A percentile compares a stretch with the other conserved stretches of the same genome.
These are phyloP conservation scores for Ephydatia muelleri DNA, from an alignment of 37 sponge, comb jelly and placozoan species.

Conservation along the genomic window DNA sequence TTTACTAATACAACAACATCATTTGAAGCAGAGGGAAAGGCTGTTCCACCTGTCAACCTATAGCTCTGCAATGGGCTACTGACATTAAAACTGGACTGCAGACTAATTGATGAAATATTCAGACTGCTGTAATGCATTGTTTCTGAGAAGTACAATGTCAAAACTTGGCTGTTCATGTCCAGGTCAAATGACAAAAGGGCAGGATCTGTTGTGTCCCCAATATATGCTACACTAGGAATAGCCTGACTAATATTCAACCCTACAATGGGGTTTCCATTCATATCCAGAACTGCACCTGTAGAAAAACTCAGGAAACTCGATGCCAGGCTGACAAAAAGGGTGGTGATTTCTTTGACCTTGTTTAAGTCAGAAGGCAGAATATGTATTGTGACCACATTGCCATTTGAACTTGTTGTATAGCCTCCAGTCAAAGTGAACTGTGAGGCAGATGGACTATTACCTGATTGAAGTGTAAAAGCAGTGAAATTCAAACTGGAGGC, in stretches of 20 bases:
- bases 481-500: slow-evolving; percentile 39
- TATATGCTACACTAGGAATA: slow-evolving; percentile 30
- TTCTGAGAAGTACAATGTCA: slow-evolving; percentile 82
- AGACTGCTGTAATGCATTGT: slow-evolving; percentile 77
- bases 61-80: slow-evolving; percentile 28
- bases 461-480: slow-evolving; percentile 46
- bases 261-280: slow-evolving; percentile 61
- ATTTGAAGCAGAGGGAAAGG: slow-evolving; percentile 30
- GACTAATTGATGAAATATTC: slow-evolving; percentile 47
- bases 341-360: slow-evolving; percentile 76
- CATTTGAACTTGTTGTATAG: slow-evolving; percentile 62
- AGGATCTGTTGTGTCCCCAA: slow-evolving; percentile 69
- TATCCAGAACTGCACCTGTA: slow-evolving; percentile 67
- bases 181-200: slow-evolving; percentile 69
- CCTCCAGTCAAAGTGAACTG: slow-evolving; percentile 69
- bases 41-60: slow-evolving; percentile 50
- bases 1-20: slow-evolving; percentile 43
- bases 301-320: slow-evolving; percentile 56
- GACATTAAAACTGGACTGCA: slow-evolving; percentile 50
- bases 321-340: slow-evolving; percentile 38
- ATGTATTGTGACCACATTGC: slow-evolving; percentile 34
- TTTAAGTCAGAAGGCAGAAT: slow-evolving; percentile 74
- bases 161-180: slow-evolving; percentile 64
- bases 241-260: slow-evolving; percentile 28
- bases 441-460: neutral